Evolutionary conservation across 2,797 vertebrate genomes (phyloP), one percentile per base, ranked within the genome.

Genomic region (Peromyscus eremicus): DNA sequence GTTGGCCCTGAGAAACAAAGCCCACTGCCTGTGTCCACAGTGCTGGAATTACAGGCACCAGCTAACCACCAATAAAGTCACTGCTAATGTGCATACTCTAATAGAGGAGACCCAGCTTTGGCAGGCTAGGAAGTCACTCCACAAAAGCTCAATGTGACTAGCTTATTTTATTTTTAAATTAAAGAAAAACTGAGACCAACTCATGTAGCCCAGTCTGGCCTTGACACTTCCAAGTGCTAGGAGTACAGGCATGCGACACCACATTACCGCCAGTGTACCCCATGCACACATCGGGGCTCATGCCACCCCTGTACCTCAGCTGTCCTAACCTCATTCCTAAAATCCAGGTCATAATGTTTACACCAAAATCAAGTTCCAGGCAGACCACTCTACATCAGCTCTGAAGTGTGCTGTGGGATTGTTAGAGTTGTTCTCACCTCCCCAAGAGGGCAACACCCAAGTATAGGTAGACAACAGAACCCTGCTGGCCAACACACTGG

Each of bases 371-470:
- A 77, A 37, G 16, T 46, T 52, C 43, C 5, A 49, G 57, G 29
- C 32, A 29, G 2, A 29, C 4, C 2, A 6, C 32, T n/a, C 66
- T 3, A 16, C 2, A 4, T 79, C 43, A 37, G 82, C 71, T 70
- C 11, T 83, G 25, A 43, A 5, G 25, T 8, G 9, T 10, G 68
- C 32, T 84, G 66, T 27, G 11, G 71, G 46, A 8, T 70, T 70
- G 32, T 12, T 12, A 10, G 37, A 10, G 10, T 4, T 1, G 7
- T 17, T 76, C 52, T 37, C 80, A 17, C 23, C 60, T 62, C 77
- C 10, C 21, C 2, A 17, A 46, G n/a, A 68, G 8, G 16, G 23
- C 2, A 57, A 14, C 21, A 17, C 3, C 4, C 0, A 17, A 1
- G 7, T 1, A 29, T 1, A 16, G 52, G 10, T 0, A 79, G 37